Evolutionary conservation across 1,140 invertebrate species (phyloP), one percentile per base, ranked within the genome.

Genomic region (Luehdorfia chinensis): DNA sequence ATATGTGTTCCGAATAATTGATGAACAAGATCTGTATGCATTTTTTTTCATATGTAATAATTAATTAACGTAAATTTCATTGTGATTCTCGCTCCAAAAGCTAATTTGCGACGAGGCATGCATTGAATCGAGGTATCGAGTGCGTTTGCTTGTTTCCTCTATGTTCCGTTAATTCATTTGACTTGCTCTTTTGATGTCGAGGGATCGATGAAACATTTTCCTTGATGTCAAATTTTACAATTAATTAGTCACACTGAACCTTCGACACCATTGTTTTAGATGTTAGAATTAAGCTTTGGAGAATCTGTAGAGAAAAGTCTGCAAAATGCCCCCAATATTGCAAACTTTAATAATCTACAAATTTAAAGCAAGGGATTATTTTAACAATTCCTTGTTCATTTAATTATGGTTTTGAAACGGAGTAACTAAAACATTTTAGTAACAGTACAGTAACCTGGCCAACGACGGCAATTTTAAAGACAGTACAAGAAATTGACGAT

Each of bases 111-210:
- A 14, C 0, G 6, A 1, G 13, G 16, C 11, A 1, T 6, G 2
- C 30, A 11, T 16, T 28, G 15, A 30, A 27, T 43, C 39, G 39
- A 39, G 31, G 41, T 49, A 41, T 56, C 44, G 44, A 36, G 37
- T 50, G 51, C 47, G 54, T 52, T 55, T 57, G 57, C 55, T 49
- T 54, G 66, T 71, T 74, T 76, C 68, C 51, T 58, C 47, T 71
- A 62, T 56, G 50, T 71, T 66, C 70, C 50, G 50, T 72, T 62
- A 75, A 84, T 84, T 81, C 80, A 84, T 84, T 84, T 84, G 80
- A 84, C 80, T 81, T 84, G 80, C 76, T 80, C 69, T 56, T 45
- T 47, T 75, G 72, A 72, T 79, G 78, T 80, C 76, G 70, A 77
- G 59, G 76, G 77, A 58, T 76, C 64, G 44, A 34, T 63, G 61